Conservation (phyloP, 2,113 vertebrate genomes). For the Grus americana region DNA sequence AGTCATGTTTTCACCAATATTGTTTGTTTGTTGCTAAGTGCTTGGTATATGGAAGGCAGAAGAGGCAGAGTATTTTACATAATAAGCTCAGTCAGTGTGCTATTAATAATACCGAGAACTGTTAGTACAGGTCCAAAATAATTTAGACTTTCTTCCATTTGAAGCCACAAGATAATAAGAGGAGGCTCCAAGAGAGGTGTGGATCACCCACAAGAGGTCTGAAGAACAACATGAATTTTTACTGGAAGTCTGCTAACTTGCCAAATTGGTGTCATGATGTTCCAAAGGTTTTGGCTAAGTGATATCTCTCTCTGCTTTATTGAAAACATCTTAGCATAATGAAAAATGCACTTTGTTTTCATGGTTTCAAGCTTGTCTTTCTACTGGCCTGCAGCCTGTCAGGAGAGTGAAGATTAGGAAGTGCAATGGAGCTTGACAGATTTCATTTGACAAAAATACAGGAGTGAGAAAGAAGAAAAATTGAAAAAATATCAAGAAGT, state of each 20-base stretch:
- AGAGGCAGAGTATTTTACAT: neutral
- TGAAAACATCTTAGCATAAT: conserved; percentile 77
- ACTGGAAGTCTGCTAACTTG: conserved; percentile 68
- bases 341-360: conserved; percentile 63
- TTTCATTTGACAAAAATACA: conserved; percentile 42
- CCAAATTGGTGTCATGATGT: neutral
- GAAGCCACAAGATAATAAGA: conserved; percentile 72
- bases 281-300: conserved; percentile 43
- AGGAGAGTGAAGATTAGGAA: conserved; percentile 47
- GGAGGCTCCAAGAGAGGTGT: conserved; percentile 70
- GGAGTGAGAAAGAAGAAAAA: neutral
- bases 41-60: neutral
- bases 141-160: conserved; percentile 60
- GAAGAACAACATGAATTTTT: conserved; percentile 74
- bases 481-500: neutral
- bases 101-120: conserved; percentile 44
- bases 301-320: conserved; percentile 58
- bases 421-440: neutral
- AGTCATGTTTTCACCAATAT: neutral
- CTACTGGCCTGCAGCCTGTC: conserved; percentile 49
- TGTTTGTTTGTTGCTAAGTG: neutral
- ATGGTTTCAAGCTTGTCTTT: conserved; percentile 56
- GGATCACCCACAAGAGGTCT: conserved; percentile 73
- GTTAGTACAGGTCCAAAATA: conserved; percentile 43
- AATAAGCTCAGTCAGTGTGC: neutral